Base-by-base conservation (phyloP, 2,113 vertebrate genomes). In the Apteryx owenii region DNA sequence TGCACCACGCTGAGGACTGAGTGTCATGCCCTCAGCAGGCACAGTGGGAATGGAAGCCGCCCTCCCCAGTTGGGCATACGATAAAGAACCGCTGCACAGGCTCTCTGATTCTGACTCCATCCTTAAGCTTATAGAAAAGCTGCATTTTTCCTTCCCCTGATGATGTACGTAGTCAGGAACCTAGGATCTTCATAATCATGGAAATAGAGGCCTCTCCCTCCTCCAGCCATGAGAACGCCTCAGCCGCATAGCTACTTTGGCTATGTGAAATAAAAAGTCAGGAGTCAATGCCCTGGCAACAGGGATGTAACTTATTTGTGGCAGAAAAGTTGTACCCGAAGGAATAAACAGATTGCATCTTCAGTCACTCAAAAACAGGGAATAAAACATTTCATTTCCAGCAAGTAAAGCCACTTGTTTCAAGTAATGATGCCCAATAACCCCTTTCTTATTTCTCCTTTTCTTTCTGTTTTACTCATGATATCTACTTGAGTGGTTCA, bases 1-100 rank as follows among this genome's bases (percentile, higher is more conserved):
- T 71, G 68, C 89, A 91, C 85, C 91, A 94, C 2, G 71, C 93
- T 96, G 96, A 90, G 96, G 85, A 51, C 15, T 0, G 15, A 91
- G 50, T 9, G 36, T 68, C 51, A 60, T 31, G 89, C 81, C 78
- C 46, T 89, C 58, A 93, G 71, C 28, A 96, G 93, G 71, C 54
- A 93, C 70, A 90, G 93, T 88, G 50, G 81, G 42, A 83, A 71
- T 1, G 28, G n/a, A 60, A 95, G 56, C 12, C 40, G 56, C 16
- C 22, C 3, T 5, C n/a, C 70, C 46, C 48, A 38, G 15, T 2
- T 64, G 51, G 5, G 46, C 44, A 11, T 48, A 73, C 2, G 61
- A 75, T 8, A 72, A 79, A 90, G 38, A 21, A 21, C 38, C 58
- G 13, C 38, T 66, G 40, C 85, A 91, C 62, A 77, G 69, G 10